Conservation (phyloP, 2,888 invertebrate genomes). For the Bombylius discolor region DNA sequence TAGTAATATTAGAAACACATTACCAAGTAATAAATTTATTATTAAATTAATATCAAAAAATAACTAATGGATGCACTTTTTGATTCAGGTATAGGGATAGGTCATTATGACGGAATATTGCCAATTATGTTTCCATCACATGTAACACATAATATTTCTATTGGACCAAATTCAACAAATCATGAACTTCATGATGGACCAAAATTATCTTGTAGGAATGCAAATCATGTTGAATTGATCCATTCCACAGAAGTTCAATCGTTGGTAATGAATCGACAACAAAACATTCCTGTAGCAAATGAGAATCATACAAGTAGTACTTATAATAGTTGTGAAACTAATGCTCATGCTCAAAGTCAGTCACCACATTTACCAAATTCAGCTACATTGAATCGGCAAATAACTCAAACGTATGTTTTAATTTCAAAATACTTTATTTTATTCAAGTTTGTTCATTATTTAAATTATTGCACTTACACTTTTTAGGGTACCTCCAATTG, state of each 20-base stretch:
- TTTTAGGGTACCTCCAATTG: slow-evolving; percentile 46
- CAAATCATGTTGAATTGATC: not conserved
- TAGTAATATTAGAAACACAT: not conserved
- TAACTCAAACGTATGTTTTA: slow-evolving; percentile 38
- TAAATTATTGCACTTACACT: slow-evolving; percentile 9
- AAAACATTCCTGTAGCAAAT: slow-evolving; percentile 3
- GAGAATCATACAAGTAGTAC: slow-evolving; percentile 24
- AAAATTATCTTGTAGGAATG: slow-evolving; percentile 14
- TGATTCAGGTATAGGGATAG: slow-evolving; percentile 7
- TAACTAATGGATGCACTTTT: not conserved
- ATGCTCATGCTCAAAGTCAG: slow-evolving; percentile 33
- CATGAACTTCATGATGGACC: slow-evolving; percentile 25
- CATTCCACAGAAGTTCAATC: not conserved
- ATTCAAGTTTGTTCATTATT: not conserved
- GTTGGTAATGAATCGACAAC: slow-evolving; percentile 1
- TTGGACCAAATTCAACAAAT: not conserved
- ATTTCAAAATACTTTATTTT: slow-evolving; percentile 2
- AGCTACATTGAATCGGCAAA: slow-evolving; percentile 39
- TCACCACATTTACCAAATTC: slow-evolving; percentile 41
- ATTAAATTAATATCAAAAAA: not conserved
- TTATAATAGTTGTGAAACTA: slow-evolving; percentile 22
- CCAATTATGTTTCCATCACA: slow-evolving; percentile 31
- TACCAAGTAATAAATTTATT: not conserved
- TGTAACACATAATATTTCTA: not conserved
- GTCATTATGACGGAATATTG: slow-evolving; percentile 7